Base-by-base conservation (phyloP, 2,113 vertebrate species). In the Peromyscus polionotus region DNA sequence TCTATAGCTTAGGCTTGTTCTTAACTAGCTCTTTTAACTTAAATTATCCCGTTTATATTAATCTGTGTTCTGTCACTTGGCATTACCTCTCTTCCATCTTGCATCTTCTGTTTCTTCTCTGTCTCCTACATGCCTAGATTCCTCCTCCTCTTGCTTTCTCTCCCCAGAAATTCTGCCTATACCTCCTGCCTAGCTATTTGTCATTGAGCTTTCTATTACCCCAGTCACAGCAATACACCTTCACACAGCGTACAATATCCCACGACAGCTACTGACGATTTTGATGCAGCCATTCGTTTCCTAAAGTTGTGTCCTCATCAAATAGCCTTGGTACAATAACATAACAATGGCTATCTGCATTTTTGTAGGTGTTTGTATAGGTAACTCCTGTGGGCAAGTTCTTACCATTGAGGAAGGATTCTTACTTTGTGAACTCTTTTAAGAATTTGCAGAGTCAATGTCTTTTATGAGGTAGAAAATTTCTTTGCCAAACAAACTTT, bases 401-500 rank as follows among this genome's bases (percentile, higher is more conserved):
- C 79, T 90, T 83, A 89, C 0, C 81, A 73, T 80, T 61, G 75
- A 90, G 83, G 72, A 94, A 97, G 86, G 95, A 95, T 94, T 96
- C 86, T 77, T 95, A 75, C 65, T 91, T 88, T 36, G 42, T 89
- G 77, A 96, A 84, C 61, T 95, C 75, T 89, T 95, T 94, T 95
- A 70, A 96, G 91, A 96, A 98, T 97, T 91, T 97, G 97, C 97
- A 97, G 89, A 96, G 97, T 98, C 98, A 98, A 96, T 94, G 83
- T 73, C 97, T 96, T 97, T 93, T 97, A 91, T 90, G 87, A 42
- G 96, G 95, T 95, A 92, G 96, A 91, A 83, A 86, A 96, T 97
- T 97, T 98, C 98, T 97, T 97, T 96, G 98, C 98, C 98, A 97
- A 97, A 97, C 91, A 95, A 97, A 96, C 93, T 97, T 96, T 96